These are phyloP conservation scores for Xerus inauris DNA, from an alignment of 2,113 vertebrate species.

Conservation along the genomic window DNA sequence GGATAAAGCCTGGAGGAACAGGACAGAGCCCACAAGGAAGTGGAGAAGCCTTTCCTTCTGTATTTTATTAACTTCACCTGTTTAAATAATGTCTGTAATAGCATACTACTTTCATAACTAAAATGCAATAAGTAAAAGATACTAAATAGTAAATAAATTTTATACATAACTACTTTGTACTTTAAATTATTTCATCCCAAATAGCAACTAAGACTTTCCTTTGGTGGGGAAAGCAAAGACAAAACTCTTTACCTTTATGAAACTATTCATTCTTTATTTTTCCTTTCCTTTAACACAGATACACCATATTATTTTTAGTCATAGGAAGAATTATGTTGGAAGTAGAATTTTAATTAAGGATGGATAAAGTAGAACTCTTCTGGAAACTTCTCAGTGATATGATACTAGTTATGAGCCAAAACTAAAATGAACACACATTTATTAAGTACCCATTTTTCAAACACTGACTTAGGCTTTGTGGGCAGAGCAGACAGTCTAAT, in stretches of 20 bases:
- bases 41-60: not conserved
- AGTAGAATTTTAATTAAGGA: not conserved
- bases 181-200: slow-evolving; percentile 47
- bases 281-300: slow-evolving; percentile 48
- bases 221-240: not conserved
- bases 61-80: not conserved
- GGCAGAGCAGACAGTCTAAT: not conserved
- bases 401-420: not conserved
- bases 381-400: slow-evolving; percentile 44
- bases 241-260: slow-evolving; percentile 49
- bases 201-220: slow-evolving; percentile 4
- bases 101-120: slow-evolving; percentile 42
- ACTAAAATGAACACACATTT: not conserved
- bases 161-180: slow-evolving; percentile 25
- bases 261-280: slow-evolving; percentile 32
- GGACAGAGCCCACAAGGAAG: not conserved
- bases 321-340: slow-evolving; percentile 42
- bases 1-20: not conserved
- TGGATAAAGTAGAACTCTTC: not conserved
- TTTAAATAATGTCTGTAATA: slow-evolving; percentile 39
- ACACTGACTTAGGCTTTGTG: not conserved
- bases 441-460: slow-evolving; percentile 26
- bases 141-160: slow-evolving; percentile 31
- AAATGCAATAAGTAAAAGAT: slow-evolving; percentile 44
- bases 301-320: slow-evolving; percentile 3